Conservation (phyloP, 2,888 invertebrate species). For the Coecobrya sp. region DNA sequence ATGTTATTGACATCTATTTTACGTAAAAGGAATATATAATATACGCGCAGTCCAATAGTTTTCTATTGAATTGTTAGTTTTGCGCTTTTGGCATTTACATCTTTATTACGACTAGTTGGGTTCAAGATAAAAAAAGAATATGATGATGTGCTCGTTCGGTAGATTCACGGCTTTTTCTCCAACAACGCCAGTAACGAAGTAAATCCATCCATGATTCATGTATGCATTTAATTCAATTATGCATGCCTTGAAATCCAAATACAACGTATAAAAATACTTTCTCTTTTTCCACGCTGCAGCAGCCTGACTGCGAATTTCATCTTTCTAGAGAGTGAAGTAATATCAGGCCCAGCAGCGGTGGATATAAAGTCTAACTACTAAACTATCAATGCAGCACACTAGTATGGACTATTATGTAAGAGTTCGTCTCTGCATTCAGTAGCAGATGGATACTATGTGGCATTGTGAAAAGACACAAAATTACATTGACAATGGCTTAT, state of each 20-base stretch:
- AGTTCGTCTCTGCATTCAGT: neutral
- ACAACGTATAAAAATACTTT: conserved; percentile 15
- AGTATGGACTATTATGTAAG: neutral
- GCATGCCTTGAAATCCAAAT: conserved; percentile 27
- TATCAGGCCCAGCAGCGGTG: neutral
- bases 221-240: conserved; percentile 41
- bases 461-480: conserved; percentile 7
- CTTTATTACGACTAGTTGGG: neutral
- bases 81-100: conserved; percentile 1
- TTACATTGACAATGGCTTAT: conserved; percentile 4
- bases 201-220: neutral
- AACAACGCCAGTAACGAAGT: neutral
- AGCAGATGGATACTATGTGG: neutral
- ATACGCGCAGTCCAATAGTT: neutral
- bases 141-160: neutral
- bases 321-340: neutral
- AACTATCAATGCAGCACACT: neutral
- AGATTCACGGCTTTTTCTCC: neutral
- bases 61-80: conserved; percentile 6
- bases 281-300: neutral
- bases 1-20: neutral
- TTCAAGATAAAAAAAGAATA: neutral
- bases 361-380: neutral
- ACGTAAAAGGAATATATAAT: neutral
- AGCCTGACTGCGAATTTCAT: neutral